A percentile compares a stretch with the other conserved stretches of the same genome.
phyloP scores from a whole-genome alignment of 2,113 vertebrate species.

The Zosterops hypoxanthus region DNA sequence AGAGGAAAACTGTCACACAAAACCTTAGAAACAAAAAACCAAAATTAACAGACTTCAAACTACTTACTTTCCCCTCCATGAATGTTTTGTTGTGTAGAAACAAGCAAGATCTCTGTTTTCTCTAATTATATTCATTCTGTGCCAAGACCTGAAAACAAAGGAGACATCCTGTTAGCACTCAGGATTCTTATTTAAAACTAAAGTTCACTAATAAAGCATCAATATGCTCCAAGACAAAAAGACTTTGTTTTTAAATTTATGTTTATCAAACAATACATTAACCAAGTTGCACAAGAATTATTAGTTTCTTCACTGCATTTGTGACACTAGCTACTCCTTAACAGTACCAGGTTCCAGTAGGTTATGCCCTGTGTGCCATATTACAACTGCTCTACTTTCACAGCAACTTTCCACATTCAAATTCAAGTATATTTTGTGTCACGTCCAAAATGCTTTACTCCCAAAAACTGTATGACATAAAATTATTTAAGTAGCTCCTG shows the following conservation, averaged over 20 bases:
- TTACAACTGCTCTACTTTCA: neutral
- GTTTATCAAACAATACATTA: neutral
- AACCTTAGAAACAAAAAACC: neutral
- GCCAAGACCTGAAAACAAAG: constrained; percentile 81
- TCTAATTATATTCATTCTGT: constrained; percentile 97
- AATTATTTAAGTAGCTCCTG: neutral
- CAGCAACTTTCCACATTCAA: neutral
- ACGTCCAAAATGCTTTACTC: neutral
- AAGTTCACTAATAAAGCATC: neutral
- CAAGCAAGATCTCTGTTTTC: constrained; percentile 99
- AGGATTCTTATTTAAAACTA: neutral
- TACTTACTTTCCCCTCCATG: constrained; percentile 99
- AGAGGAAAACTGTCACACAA: neutral
- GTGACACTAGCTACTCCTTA: neutral
- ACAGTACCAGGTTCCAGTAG: neutral
- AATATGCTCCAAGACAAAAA: neutral
- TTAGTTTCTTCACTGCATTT: neutral
- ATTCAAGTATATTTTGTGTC: neutral
- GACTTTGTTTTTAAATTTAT: neutral
- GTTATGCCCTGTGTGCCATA: neutral
- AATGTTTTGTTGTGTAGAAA: constrained; percentile 99
- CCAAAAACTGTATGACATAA: neutral
- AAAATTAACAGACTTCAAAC: neutral
- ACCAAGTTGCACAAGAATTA: neutral
- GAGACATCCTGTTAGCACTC: constrained; percentile 22